Evolutionary conservation across 2,113 vertebrate species (phyloP), one percentile per base, ranked within the genome.

Genomic region (Salvelinus fontinalis): DNA sequence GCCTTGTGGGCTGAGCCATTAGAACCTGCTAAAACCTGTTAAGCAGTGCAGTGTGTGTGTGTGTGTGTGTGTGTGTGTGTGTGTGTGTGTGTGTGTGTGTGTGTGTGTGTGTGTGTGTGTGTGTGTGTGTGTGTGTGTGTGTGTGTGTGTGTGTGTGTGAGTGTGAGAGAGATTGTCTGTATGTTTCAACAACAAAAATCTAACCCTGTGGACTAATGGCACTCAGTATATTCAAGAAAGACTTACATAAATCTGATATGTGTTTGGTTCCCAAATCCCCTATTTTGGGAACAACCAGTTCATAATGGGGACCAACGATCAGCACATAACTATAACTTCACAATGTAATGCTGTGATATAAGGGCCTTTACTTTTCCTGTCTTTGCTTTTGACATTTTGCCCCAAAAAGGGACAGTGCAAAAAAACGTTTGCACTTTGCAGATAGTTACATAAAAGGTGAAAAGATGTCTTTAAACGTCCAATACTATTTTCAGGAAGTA

Each of bases 161-260:
- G 29, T 31, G 29, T 1, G 8, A 11, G 5, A 11, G 34, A 7
- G 67, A 39, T 4, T 14, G 22, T 66, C 64, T 27, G 59, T 62
- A 62, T 62, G n/a, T 62, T n/a, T 62, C 59, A 62, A 62, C 59
- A 22, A 62, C n/a, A 62, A 20, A 22, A 22, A 62, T n/a, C 48
- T 71, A 79, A 69, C 76, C 80, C 83, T 83, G 84, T 84, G 81
- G 59, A 62, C 57, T 60, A 84, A 68, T 29, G 75, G 75, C 79
- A 57, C 18, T 60, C 64, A 81, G 76, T 75, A 79, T 76, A 75
- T 81, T 51, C 79, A 84, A 75, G 74, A 88, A 78, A 83, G 81
- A 89, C 70, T 84, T 86, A 75, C 74, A 89, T 83, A 86, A 81
- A 79, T 87, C 79, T 74, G 84, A 82, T 83, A 88, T 81, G 83